Percentiles rank a stretch among this genome's conserved stretches.
Conservation (phyloP, 2,113 vertebrate species). For the Natator depressus region DNA sequence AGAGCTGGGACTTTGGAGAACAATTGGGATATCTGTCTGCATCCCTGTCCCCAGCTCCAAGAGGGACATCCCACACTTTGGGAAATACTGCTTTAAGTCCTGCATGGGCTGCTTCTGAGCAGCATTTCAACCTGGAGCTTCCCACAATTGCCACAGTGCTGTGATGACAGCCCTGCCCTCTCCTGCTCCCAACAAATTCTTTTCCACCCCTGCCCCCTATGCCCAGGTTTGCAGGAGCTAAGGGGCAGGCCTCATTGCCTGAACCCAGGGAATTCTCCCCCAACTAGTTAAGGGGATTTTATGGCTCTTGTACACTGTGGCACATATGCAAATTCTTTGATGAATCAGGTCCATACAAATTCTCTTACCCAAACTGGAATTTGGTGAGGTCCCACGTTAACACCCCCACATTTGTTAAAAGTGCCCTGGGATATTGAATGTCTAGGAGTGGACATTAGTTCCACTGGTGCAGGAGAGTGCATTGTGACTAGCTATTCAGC, state of each 20-base stretch:
- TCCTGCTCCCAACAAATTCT: not conserved
- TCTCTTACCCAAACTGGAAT: not conserved
- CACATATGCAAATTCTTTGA: not conserved
- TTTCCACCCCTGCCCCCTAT: not conserved
- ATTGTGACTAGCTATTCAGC: not conserved
- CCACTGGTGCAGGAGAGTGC: not conserved
- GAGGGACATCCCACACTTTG: not conserved
- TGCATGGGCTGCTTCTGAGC: not conserved
- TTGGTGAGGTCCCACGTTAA: not conserved
- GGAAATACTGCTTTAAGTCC: not conserved
- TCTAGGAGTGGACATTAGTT: slow-evolving; percentile 34
- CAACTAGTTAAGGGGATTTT: not conserved
- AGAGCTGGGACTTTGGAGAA: not conserved
- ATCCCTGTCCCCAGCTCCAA: not conserved
- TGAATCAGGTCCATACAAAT: not conserved
- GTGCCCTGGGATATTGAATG: slow-evolving; percentile 48
- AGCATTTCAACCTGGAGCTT: not conserved
- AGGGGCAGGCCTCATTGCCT: not conserved
- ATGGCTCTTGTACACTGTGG: not conserved
- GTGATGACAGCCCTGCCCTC: not conserved
- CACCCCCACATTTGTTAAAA: not conserved
- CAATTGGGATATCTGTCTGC: not conserved
- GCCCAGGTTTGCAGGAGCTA: not conserved
- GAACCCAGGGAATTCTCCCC: not conserved
- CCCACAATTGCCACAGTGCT: not conserved